Evolutionary conservation across 2,888 invertebrate genomes (phyloP).

Genomic region (Celastrina argiolus): DNA sequence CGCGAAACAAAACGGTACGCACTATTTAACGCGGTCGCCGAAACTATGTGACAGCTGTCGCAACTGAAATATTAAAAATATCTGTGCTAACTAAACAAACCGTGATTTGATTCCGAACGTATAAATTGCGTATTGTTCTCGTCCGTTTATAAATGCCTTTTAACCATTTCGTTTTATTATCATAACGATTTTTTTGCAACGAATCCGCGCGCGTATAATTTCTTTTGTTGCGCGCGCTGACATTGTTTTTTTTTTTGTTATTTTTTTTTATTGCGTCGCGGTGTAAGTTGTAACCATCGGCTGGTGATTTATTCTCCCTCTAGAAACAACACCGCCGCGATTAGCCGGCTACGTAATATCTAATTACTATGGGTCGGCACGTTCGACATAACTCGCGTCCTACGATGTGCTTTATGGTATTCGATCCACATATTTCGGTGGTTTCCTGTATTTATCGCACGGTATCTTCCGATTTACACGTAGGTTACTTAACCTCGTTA

Average conservation of each 20-base stretch:
- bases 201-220: conserved; percentile 69
- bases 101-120: conserved; percentile 60
- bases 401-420: conserved; percentile 75
- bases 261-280: conserved; percentile 62
- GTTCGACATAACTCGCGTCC: conserved; percentile 73
- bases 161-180: conserved; percentile 71
- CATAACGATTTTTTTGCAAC: conserved; percentile 72
- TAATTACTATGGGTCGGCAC: conserved; percentile 76
- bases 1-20: conserved; percentile 61
- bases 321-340: conserved; percentile 77
- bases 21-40: conserved; percentile 52
- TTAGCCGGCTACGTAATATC: conserved; percentile 73
- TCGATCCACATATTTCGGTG: conserved; percentile 75
- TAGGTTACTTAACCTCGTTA: conserved; percentile 13
- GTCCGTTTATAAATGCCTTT: conserved; percentile 64
- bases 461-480: conserved; percentile 18
- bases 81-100: conserved; percentile 65
- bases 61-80: conserved; percentile 60
- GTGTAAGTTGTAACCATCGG: conserved; percentile 61
- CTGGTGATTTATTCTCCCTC: conserved; percentile 74
- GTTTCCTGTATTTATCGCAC: conserved; percentile 51
- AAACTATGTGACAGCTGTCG: conserved; percentile 66
- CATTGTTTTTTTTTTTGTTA: conserved; percentile 66
- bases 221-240: conserved; percentile 72
- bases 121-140: conserved; percentile 69